These are phyloP conservation scores for Cosmia pyralina DNA, from an alignment of 2,888 invertebrate species.

Conservation along the genomic window DNA sequence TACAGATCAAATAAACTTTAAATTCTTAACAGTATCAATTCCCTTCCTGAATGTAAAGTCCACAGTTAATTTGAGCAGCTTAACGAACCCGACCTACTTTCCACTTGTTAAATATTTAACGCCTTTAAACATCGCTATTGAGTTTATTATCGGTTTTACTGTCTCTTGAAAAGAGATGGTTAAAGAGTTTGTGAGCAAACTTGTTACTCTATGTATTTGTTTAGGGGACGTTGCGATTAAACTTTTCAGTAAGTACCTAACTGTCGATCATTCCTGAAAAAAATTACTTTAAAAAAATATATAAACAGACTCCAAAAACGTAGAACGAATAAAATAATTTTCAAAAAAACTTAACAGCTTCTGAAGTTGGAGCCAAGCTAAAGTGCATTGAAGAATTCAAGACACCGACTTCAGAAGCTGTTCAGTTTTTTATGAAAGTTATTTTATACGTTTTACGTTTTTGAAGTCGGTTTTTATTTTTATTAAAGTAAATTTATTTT, in stretches of 20 bases:
- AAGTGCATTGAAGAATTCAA: no score
- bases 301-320: no score
- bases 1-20: conserved; percentile 21
- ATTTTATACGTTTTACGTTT: no score
- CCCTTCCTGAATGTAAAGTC: conserved; percentile 19
- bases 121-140: conserved; percentile 10
- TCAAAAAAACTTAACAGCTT: no score
- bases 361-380: no score
- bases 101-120: conserved; percentile 44
- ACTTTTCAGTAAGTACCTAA: background rate
- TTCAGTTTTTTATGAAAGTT: no score
- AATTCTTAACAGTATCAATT: conserved; percentile 47
- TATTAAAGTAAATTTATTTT: no score
- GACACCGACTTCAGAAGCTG: no score
- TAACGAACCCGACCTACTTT: conserved; percentile 44
- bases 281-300: no score
- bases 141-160: conserved; percentile 5
- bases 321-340: no score
- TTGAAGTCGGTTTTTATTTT: no score
- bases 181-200: background rate
- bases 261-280: background rate
- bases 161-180: background rate
- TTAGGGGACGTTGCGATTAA: background rate
- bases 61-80: conserved; percentile 31
- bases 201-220: background rate